Conservation (phyloP, 2,113 vertebrate species). For the Urocolius indicus region DNA sequence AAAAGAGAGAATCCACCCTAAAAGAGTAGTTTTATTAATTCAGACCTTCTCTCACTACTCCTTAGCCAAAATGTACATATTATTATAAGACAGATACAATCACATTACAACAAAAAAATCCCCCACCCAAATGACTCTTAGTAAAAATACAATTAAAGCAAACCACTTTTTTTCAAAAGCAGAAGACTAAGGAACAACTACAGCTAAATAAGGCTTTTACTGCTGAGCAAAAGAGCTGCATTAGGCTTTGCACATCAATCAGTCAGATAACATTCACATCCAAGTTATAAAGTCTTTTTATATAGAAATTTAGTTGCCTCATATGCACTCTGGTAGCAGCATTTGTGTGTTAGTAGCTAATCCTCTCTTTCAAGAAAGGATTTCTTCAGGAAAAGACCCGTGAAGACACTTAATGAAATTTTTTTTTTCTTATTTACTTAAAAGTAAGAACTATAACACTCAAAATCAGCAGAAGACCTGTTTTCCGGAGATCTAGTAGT, state of each 20-base stretch:
- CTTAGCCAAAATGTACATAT: not conserved
- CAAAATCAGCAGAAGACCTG: not conserved
- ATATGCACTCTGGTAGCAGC: not conserved
- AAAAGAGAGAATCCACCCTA: not conserved
- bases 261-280: not conserved
- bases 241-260: not conserved
- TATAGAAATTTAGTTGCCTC: not conserved
- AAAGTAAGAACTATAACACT: not conserved
- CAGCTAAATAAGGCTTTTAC: not conserved
- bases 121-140: not conserved
- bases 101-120: not conserved
- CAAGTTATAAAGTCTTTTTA: not conserved
- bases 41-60: not conserved
- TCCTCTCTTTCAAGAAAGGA: not conserved
- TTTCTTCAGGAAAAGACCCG: not conserved
- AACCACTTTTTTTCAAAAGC: not conserved
- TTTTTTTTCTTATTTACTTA: not conserved
- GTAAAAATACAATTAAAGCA: not conserved
- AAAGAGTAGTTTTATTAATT: not conserved
- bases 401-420: not conserved
- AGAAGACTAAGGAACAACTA: not conserved
- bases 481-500: not conserved
- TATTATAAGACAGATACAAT: not conserved
- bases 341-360: not conserved
- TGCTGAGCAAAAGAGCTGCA: not conserved